A percentile compares a stretch with the other conserved stretches of the same genome.
phyloP scores from a whole-genome alignment of 1,140 invertebrate genomes.

The Telenomus remus region DNA sequence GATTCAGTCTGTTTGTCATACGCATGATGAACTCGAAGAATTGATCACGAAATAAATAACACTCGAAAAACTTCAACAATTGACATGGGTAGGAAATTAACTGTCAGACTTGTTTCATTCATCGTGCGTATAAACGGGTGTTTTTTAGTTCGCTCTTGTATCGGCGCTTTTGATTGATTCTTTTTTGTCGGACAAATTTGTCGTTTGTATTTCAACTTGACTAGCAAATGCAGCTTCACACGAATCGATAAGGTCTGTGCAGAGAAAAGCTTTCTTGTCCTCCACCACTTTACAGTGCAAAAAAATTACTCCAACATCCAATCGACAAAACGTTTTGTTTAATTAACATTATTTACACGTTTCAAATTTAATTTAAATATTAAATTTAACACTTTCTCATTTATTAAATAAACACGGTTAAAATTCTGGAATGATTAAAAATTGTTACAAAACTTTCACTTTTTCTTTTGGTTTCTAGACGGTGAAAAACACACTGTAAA shows the following conservation, averaged over 20 bases:
- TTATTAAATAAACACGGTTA: neutral
- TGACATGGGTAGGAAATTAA: neutral
- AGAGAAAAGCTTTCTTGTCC: constrained; percentile 15
- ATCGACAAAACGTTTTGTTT: neutral
- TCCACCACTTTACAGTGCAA: constrained; percentile 34
- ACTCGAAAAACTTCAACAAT: constrained; percentile 17
- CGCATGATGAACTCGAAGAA: constrained; percentile 31
- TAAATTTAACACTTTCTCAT: neutral
- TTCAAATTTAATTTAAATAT: neutral
- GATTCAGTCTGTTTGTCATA: constrained; percentile 51
- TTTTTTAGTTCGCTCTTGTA: constrained; percentile 26
- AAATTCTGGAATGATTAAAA: constrained; percentile 2
- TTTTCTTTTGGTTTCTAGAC: neutral
- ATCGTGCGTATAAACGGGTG: constrained; percentile 28
- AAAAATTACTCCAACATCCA: neutral
- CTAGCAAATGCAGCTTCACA: constrained; percentile 40
- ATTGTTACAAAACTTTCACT: neutral
- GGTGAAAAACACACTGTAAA: constrained; percentile 45
- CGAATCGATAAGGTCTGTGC: constrained; percentile 27
- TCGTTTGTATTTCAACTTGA: constrained; percentile 26
- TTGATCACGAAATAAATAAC: constrained; percentile 10
- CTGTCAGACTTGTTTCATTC: constrained; percentile 9
- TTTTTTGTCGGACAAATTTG: constrained; percentile 26
- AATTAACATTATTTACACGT: neutral
- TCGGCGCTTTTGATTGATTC: constrained; percentile 11